Evolutionary conservation across 2,888 invertebrate species (phyloP).

Genomic region (Arge pagana): DNA sequence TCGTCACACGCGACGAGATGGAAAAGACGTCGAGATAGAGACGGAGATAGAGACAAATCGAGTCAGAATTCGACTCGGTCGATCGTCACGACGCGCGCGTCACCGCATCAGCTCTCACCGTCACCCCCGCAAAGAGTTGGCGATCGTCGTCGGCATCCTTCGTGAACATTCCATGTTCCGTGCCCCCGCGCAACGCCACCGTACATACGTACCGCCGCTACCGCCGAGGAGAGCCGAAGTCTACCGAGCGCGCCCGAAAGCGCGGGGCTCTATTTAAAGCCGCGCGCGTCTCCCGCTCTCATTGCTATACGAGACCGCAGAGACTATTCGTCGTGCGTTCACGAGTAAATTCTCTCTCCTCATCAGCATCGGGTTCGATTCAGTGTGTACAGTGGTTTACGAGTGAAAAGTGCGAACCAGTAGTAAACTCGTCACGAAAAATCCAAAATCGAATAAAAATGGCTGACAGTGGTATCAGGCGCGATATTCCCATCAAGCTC

Average conservation of each 20-base stretch:
- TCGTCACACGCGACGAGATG: background rate
- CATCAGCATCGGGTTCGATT: too few species aligned
- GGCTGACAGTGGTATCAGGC: slow-evolving; percentile 83
- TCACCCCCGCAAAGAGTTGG: background rate
- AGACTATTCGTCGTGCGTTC: background rate
- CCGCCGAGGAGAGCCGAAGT: slow-evolving; percentile 36
- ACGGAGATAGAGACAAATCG: background rate
- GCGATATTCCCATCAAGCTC: slow-evolving; percentile 91
- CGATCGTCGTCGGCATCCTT: background rate
- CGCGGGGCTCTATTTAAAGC: slow-evolving; percentile 51
- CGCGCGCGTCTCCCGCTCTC: slow-evolving; percentile 47
- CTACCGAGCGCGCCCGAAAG: slow-evolving; percentile 35
- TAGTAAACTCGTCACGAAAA: background rate
- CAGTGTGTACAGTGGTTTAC: background rate
- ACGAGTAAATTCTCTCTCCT: background rate
- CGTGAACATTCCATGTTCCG: slow-evolving; percentile 15
- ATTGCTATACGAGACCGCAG: slow-evolving; percentile 41
- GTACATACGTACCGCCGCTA: too few species aligned
- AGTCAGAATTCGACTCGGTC: background rate
- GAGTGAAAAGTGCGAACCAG: background rate
- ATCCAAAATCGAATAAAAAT: slow-evolving; percentile 59
- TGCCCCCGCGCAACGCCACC: slow-evolving; percentile 11
- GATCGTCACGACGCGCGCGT: background rate
- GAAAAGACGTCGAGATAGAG: too few species aligned
- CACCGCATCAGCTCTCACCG: background rate